A percentile compares a stretch with the other conserved stretches of the same genome.
Evolutionary conservation across 2,797 vertebrate species (phyloP).

Genomic region (Phyllotis vaccarum): DNA sequence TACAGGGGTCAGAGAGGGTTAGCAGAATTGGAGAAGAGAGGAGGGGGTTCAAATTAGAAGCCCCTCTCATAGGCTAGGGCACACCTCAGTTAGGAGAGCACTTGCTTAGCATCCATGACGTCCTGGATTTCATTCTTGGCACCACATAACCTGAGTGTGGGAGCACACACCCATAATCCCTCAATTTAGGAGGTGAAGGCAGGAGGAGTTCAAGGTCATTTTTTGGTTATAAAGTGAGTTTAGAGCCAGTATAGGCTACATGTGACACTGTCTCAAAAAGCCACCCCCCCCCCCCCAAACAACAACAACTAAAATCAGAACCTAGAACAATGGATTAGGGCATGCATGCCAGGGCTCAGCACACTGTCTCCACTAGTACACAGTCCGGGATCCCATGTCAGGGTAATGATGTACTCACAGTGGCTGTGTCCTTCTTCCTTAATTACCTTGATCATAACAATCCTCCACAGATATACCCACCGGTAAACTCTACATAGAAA

Average conservation of each 20-base stretch:
- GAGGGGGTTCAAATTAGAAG: not conserved
- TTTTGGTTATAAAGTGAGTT: not conserved
- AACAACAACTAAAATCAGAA: not conserved
- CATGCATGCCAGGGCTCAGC: not conserved
- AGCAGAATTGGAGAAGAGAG: accelerated
- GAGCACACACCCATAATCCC: too few relatives aligned
- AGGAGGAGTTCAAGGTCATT: not conserved
- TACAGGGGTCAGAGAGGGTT: not conserved
- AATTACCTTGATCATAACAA: not conserved
- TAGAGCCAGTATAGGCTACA: too few relatives aligned
- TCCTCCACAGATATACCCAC: not conserved
- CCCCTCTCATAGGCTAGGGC: not conserved
- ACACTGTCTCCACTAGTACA: not conserved
- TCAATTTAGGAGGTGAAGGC: not conserved
- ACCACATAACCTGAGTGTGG: not conserved
- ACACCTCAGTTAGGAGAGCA: not conserved
- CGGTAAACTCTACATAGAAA: not conserved
- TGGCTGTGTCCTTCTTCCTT: not conserved
- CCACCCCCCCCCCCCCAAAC: not conserved
- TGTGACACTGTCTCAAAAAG: not conserved
- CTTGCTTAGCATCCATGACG: too few relatives aligned
- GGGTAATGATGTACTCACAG: not conserved
- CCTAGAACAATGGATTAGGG: not conserved
- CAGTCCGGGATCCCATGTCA: not conserved
- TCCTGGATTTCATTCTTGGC: not conserved